Percentiles rank a stretch among this genome's conserved stretches.
phyloP scores from a whole-genome alignment of 2,888 invertebrate genomes.

The Orchesella flavescens region DNA sequence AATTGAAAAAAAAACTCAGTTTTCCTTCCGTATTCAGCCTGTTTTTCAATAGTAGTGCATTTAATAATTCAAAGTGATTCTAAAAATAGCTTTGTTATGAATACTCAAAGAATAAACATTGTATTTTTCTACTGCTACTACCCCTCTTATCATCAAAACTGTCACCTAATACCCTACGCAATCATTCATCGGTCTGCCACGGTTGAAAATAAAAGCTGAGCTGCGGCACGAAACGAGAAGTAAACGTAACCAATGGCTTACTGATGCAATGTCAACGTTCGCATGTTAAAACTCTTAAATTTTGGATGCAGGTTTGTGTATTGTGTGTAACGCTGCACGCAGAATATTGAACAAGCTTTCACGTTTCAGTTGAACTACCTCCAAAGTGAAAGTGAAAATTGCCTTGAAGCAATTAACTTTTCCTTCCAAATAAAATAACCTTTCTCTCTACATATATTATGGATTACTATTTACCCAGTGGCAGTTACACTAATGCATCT shows the following conservation, averaged over 20 bases:
- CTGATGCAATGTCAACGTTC: no score
- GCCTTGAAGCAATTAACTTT: slow-evolving; percentile 45
- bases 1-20: no score
- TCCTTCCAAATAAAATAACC: neutral
- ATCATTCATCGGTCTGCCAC: neutral
- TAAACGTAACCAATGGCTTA: no score
- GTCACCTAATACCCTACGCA: neutral
- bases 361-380: neutral
- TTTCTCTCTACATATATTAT: neutral
- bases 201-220: no score
- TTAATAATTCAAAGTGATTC: no score
- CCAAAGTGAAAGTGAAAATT: slow-evolving; percentile 19
- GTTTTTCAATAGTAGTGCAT: no score
- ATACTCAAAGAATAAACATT: neutral
- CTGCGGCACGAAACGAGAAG: no score
- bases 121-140: neutral
- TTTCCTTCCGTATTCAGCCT: no score
- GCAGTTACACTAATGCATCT: neutral
- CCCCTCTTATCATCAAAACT: neutral
- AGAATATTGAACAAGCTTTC: slow-evolving; percentile 15
- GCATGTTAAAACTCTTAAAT: no score
- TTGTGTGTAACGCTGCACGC: neutral
- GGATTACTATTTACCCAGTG: neutral
- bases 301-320: no score
- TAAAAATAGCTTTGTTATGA: no score